Base-by-base conservation (phyloP, 2,888 invertebrate species). In the Nemotelus pantherinus region DNA sequence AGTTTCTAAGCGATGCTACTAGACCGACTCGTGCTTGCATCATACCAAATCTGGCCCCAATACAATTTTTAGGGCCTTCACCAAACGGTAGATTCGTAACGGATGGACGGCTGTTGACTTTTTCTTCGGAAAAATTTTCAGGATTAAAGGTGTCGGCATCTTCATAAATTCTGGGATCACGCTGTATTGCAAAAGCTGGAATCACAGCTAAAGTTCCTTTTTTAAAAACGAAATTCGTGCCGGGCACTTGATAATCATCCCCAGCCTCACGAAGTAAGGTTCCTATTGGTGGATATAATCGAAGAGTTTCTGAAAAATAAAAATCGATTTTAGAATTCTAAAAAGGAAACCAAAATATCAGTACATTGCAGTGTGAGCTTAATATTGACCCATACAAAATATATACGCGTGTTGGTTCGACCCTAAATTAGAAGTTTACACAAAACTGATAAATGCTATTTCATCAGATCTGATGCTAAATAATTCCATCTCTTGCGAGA, bases 81-180 rank as follows among this genome's bases (percentile, higher is more conserved):
- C 77, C 77, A 60, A 78, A 78, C 25, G 77, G 68, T 45, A 78
- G n/a, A 39, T 63, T 55, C 4, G 60, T 43, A 3, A 4, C 7
- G 50, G 53, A 39, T 48, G 60, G 88, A 79, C 89, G 82, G 74
- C 85, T 87, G 0, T 87, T 84, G 80, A 89, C 90, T 67, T 88
- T 88, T 81, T 89, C 89, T 25, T 86, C 84, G 0, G 86, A 83
- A 83, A 90, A 91, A 81, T 90, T 85, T 25, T 90, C 89, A 0
- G 91, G 91, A 63, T 89, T 87, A 77, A 90, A 91, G 65, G 86
- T 88, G 5, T 89, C 86, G 2, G 91, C 91, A 7, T 91, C 86
- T 0, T 89, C 89, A 79, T 88, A 90, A 83, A 89, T 86, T 3
- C 88, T 85, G 0, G 89, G 88, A 79, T 90, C 89, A 85, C 88